Conservation (phyloP, 2,113 vertebrate species). For the Oncorhynchus clarkii region DNA sequence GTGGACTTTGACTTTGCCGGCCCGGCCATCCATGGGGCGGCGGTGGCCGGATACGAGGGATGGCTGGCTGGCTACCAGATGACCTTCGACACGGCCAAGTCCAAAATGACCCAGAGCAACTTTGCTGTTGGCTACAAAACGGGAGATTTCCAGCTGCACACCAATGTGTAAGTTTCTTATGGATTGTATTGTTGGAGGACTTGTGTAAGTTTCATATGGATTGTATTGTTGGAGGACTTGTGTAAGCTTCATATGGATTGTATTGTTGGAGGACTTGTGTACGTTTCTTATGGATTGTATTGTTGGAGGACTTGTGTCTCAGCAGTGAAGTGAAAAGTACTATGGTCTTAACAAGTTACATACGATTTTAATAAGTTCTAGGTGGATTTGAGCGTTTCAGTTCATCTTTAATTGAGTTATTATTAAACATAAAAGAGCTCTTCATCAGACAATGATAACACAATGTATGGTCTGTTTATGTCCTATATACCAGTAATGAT, state of each 20-base stretch:
- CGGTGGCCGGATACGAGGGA: slow-evolving; percentile 90
- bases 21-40: slow-evolving; percentile 88
- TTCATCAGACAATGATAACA: not conserved
- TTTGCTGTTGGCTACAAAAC: slow-evolving; percentile 97
- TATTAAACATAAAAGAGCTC: not conserved
- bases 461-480: not conserved
- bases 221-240: slow-evolving; percentile 25
- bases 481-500: slow-evolving; percentile 80
- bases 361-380: too few relatives aligned
- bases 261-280: slow-evolving; percentile 1
- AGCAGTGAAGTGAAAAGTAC: too few relatives aligned
- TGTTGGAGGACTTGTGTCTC: not conserved
- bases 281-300: too few relatives aligned
- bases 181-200: slow-evolving; percentile 8
- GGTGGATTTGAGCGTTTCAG: not conserved
- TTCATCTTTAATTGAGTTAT: not conserved
- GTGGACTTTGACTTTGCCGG: slow-evolving; percentile 96
- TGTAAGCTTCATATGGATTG: slow-evolving; percentile 77
- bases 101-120: slow-evolving; percentile 92
- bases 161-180: slow-evolving; percentile 85
- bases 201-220: slow-evolving; percentile 58
- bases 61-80: slow-evolving; percentile 98
- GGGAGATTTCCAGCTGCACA: slow-evolving; percentile 96
- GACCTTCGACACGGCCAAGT: slow-evolving; percentile 95
- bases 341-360: too few relatives aligned